A percentile compares a stretch with the other conserved stretches of the same genome.
Conservation (phyloP, 53 echinoderm and acorn worm genomes). For the Apostichopus leukothele region DNA sequence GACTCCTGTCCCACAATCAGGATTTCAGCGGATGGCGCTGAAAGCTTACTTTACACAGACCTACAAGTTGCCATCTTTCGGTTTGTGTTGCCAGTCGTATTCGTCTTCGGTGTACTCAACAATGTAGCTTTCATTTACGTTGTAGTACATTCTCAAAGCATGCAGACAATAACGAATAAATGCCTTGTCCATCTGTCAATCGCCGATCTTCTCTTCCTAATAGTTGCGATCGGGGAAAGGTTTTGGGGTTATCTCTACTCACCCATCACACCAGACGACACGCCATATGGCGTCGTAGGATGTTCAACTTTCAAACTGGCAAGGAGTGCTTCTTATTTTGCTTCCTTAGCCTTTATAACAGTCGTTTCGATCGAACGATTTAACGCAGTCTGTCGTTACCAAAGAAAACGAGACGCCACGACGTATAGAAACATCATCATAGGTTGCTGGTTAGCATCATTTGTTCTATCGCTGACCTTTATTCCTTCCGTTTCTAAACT, state of each 20-base stretch:
- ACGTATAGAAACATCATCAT: constrained; percentile 5
- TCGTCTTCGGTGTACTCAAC: constrained; percentile 29
- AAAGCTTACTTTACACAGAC: constrained; percentile 13
- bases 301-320: constrained; percentile 33
- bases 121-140: constrained; percentile 48
- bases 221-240: background rate
- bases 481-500: constrained; percentile 14
- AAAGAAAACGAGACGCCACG: constrained; percentile 16
- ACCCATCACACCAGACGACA: constrained; percentile 33
- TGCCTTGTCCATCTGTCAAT: constrained; percentile 36
- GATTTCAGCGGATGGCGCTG: background rate
- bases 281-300: constrained; percentile 22
- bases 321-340: constrained; percentile 30
- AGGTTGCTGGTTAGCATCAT: constrained; percentile 11
- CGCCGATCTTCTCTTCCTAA: constrained; percentile 38
- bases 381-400: constrained; percentile 33
- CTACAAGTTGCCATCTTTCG: constrained; percentile 9
- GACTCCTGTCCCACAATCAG: background rate
- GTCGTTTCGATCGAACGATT: constrained; percentile 41
- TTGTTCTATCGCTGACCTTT: constrained; percentile 7
- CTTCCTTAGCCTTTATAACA: constrained; percentile 37
- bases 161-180: constrained; percentile 41
- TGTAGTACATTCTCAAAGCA: constrained; percentile 22
- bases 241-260: constrained; percentile 31
- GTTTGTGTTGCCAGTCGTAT: constrained; percentile 31